Percentiles rank a stretch among this genome's conserved stretches.
Evolutionary conservation across 2,113 vertebrate genomes (phyloP).

Genomic region (Catharus fuscescens): DNA sequence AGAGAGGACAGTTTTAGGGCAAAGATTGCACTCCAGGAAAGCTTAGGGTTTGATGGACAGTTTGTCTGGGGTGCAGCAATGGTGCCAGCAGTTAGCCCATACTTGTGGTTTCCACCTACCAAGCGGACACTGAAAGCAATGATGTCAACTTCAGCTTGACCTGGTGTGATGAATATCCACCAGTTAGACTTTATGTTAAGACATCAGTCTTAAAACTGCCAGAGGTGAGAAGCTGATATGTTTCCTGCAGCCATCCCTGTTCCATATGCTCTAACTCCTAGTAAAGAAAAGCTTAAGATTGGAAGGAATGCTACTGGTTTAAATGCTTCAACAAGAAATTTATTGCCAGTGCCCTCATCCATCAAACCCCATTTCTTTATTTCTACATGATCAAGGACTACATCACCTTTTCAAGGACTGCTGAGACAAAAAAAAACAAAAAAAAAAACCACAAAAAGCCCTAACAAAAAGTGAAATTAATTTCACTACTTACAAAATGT

Average conservation of each 20-base stretch:
- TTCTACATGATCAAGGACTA: not conserved
- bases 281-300: not conserved
- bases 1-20: not conserved
- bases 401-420: not conserved
- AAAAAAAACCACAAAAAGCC: not conserved
- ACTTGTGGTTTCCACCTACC: not conserved
- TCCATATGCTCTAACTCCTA: accelerated
- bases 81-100: not conserved
- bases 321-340: not conserved
- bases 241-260: not conserved
- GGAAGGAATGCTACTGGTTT: not conserved
- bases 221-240: not conserved
- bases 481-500: not conserved
- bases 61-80: not conserved
- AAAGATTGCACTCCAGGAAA: not conserved
- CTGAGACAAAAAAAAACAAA: not conserved
- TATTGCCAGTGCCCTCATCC: not conserved
- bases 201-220: not conserved
- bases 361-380: not conserved
- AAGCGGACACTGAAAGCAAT: accelerated
- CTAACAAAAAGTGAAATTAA: not conserved
- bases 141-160: not conserved
- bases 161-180: not conserved
- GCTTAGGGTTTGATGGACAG: not conserved
- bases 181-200: not conserved